These are phyloP conservation scores for Horisme vitalbata DNA, from an alignment of 2,888 invertebrate genomes.

Conservation along the genomic window DNA sequence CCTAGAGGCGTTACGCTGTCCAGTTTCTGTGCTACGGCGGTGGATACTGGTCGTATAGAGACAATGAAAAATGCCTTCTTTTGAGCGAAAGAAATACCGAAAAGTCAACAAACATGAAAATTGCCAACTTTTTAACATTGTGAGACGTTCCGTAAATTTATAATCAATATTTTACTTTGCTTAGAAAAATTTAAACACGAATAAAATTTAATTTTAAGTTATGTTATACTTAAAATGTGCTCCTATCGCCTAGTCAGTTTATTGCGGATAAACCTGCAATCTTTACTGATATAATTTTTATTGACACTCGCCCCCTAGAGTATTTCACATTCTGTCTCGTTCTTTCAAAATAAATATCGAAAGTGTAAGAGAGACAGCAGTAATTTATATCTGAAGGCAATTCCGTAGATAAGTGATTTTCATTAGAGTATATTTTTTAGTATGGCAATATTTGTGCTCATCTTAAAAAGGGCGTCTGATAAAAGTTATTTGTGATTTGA, in stretches of 20 bases:
- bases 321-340: constrained; percentile 4
- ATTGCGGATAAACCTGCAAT: constrained; percentile 23
- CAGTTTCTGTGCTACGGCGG: no score
- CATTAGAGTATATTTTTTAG: constrained; percentile 28
- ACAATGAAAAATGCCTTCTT: no score
- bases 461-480: background rate
- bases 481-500: no score
- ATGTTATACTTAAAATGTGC: constrained; percentile 1
- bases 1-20: no score
- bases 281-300: constrained; percentile 31
- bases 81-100: no score
- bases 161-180: no score
- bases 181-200: background rate
- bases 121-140: no score
- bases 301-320: constrained; percentile 19
- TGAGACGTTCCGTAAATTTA: no score
- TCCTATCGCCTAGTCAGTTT: constrained; percentile 27
- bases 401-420: constrained; percentile 23
- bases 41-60: no score
- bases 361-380: constrained; percentile 13
- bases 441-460: constrained; percentile 14
- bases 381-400: constrained; percentile 16
- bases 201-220: constrained; percentile 24
- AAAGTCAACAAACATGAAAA: constrained; percentile 3
- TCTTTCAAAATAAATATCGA: background rate